phyloP scores from a whole-genome alignment of 1,140 invertebrate genomes.

The Pararge aegeria region DNA sequence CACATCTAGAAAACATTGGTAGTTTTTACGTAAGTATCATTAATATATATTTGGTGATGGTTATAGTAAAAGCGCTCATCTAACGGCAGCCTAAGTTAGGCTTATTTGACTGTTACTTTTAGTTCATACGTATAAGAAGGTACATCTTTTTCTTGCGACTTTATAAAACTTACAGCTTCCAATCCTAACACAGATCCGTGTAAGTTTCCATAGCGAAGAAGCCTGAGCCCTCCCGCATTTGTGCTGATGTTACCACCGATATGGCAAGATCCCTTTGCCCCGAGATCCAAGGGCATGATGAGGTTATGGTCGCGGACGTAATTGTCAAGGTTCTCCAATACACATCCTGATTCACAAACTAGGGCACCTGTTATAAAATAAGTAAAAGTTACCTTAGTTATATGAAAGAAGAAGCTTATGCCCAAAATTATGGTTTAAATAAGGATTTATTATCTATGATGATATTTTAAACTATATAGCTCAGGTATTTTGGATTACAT shows the following conservation, averaged over 20 bases:
- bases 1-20: too few relatives aligned
- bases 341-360: constrained; percentile 94
- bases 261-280: constrained; percentile 97
- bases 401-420: not conserved
- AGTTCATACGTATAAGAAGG: too few relatives aligned
- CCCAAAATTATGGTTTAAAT: too few relatives aligned
- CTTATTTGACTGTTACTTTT: too few relatives aligned
- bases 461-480: too few relatives aligned
- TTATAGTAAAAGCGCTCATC: too few relatives aligned
- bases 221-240: constrained; percentile 96
- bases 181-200: constrained; percentile 96
- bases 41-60: too few relatives aligned
- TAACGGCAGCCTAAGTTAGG: too few relatives aligned
- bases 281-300: constrained; percentile 97
- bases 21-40: too few relatives aligned
- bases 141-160: too few relatives aligned
- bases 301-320: constrained; percentile 86
- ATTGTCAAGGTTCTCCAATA: constrained; percentile 92
- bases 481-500: too few relatives aligned
- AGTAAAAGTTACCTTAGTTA: not conserved
- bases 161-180: constrained; percentile 94
- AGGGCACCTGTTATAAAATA: constrained; percentile 87
- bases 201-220: constrained; percentile 96
- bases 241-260: constrained; percentile 98
- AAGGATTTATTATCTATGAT: too few relatives aligned